phyloP scores from a whole-genome alignment of 1,140 invertebrate species.

The Odontomachus brunneus region DNA sequence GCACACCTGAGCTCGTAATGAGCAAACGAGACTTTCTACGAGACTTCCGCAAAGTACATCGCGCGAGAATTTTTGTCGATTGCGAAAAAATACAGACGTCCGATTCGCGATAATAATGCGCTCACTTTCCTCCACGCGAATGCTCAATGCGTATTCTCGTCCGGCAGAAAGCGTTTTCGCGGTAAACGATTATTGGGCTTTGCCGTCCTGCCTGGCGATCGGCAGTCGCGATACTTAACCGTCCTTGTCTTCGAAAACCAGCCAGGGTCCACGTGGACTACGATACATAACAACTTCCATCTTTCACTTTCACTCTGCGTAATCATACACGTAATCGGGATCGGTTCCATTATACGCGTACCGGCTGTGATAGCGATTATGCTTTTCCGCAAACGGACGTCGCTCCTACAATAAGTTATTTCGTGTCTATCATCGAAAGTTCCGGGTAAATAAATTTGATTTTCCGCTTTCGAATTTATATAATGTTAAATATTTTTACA shows the following conservation, averaged over 20 bases:
- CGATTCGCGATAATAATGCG: background rate
- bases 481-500: no score
- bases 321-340: slow-evolving; percentile 53
- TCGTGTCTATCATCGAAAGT: background rate
- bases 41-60: slow-evolving; percentile 75
- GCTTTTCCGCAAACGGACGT: background rate
- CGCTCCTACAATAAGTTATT: background rate
- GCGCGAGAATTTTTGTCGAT: slow-evolving; percentile 76
- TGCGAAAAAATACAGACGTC: slow-evolving; percentile 68
- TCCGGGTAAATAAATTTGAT: background rate
- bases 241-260: slow-evolving; percentile 38
- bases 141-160: slow-evolving; percentile 9
- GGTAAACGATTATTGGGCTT: background rate
- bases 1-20: slow-evolving; percentile 44
- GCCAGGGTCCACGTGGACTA: slow-evolving; percentile 71
- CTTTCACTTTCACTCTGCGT: slow-evolving; percentile 75
- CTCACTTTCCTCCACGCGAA: background rate
- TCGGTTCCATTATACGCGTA: background rate
- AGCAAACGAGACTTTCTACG: slow-evolving; percentile 77
- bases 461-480: no score
- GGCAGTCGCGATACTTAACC: slow-evolving; percentile 45
- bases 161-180: background rate
- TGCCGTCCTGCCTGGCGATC: slow-evolving; percentile 5
- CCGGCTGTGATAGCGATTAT: background rate
- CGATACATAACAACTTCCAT: slow-evolving; percentile 48